A percentile compares a stretch with the other conserved stretches of the same genome.
Evolutionary conservation across 2,797 vertebrate species (phyloP).

Genomic region (Hydrolagus colliei): DNA sequence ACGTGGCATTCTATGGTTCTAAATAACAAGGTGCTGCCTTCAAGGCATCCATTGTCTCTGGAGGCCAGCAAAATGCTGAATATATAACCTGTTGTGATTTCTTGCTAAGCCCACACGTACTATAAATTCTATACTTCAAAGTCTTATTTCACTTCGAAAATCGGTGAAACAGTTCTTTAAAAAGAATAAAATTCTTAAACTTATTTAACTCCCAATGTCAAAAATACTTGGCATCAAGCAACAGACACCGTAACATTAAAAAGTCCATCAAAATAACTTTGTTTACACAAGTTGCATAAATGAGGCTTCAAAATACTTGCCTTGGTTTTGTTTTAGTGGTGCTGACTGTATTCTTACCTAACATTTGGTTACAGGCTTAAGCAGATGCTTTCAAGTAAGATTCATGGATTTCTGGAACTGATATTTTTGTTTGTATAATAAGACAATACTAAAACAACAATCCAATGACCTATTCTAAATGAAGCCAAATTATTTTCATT

Average conservation of each 20-base stretch:
- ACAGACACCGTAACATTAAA: constrained; percentile 23
- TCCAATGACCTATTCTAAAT: not conserved
- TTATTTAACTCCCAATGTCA: constrained; percentile 13
- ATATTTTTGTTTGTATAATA: not conserved
- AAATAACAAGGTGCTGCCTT: constrained; percentile 68
- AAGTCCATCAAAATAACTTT: constrained; percentile 7
- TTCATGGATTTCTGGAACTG: not conserved
- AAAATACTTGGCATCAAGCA: constrained; percentile 19
- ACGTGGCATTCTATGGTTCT: constrained; percentile 67
- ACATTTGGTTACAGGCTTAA: not conserved
- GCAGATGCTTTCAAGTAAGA: constrained; percentile 21
- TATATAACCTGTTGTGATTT: constrained; percentile 52
- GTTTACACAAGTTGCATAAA: not conserved
- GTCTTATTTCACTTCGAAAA: constrained; percentile 49
- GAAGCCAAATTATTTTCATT: not conserved
- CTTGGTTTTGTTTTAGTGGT: not conserved
- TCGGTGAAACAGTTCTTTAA: constrained; percentile 43
- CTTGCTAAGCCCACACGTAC: constrained; percentile 44
- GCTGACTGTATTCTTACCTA: constrained; percentile 1
- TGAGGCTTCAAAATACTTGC: not conserved
- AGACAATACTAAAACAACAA: not conserved
- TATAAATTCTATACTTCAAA: constrained; percentile 62
- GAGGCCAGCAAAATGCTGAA: constrained; percentile 39
- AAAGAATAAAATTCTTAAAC: constrained; percentile 34
- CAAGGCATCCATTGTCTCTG: constrained; percentile 58